Evolutionary conservation across 2,113 vertebrate species (phyloP).

Genomic region (Neopipo cinnamomea): DNA sequence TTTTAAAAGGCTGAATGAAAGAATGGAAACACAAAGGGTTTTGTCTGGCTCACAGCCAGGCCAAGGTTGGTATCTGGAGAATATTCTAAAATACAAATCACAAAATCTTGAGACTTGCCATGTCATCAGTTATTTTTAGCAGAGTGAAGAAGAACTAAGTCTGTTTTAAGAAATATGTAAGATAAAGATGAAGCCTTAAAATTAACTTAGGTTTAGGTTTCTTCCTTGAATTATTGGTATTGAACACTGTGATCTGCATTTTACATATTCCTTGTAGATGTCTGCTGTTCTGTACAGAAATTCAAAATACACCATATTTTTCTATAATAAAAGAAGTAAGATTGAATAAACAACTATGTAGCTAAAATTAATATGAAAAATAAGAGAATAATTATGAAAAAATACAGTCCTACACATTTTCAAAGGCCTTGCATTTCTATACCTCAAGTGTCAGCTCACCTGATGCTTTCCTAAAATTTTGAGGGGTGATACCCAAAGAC

Average conservation of each 20-base stretch:
- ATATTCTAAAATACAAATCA: conserved; percentile 6
- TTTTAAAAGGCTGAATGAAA: conserved; percentile 34
- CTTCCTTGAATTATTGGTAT: neutral
- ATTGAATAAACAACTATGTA: neutral
- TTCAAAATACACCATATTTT: neutral
- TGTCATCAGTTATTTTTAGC: conserved; percentile 9
- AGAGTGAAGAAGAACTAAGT: neutral
- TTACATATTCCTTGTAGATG: neutral
- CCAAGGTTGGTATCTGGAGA: conserved; percentile 5
- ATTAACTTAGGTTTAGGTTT: neutral
- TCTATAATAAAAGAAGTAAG: neutral
- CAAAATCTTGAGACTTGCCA: neutral
- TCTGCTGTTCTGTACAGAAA: neutral
- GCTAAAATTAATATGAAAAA: neutral
- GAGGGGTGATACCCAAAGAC: neutral
- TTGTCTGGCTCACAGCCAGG: neutral
- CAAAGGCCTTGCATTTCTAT: neutral
- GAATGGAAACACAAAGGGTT: neutral
- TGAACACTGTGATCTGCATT: neutral
- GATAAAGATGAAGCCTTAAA: neutral
- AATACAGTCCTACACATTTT: neutral
- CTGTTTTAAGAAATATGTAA: neutral
- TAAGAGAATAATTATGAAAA: neutral
- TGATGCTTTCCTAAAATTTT: neutral
- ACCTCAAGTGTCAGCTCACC: neutral